Evolutionary conservation across 2,888 invertebrate genomes (phyloP).

Genomic region (Balanococcus diminutus): DNA sequence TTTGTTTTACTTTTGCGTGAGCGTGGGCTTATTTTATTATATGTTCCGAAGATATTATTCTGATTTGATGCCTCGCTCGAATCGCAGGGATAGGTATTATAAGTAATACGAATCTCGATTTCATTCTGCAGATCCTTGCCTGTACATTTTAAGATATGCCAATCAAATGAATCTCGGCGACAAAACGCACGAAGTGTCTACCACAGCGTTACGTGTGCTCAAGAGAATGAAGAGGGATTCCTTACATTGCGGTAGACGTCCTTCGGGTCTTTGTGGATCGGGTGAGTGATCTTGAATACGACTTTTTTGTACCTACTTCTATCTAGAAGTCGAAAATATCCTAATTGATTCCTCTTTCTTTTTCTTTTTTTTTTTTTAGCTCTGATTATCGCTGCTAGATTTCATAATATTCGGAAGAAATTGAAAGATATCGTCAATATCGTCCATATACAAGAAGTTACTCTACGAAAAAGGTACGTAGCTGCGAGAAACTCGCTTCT

Average conservation of each 20-base stretch:
- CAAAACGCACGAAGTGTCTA: constrained; percentile 92
- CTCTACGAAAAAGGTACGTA: constrained; percentile 75
- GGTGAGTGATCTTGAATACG: neutral
- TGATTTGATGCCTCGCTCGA: too few species aligned
- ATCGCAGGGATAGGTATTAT: too few species aligned
- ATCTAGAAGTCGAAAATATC: neutral
- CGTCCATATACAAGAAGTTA: constrained; percentile 94
- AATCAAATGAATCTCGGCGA: constrained; percentile 89
- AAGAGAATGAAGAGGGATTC: constrained; percentile 98
- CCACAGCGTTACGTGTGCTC: constrained; percentile 91
- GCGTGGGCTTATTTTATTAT: too few species aligned
- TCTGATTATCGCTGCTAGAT: constrained; percentile 87
- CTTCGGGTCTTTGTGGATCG: constrained; percentile 97
- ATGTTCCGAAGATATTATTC: too few species aligned
- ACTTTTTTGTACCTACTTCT: too few species aligned
- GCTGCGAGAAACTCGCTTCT: neutral
- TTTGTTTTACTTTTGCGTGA: too few species aligned
- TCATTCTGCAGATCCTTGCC: constrained; percentile 77
- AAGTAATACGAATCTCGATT: too few species aligned
- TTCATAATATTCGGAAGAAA: constrained; percentile 89
- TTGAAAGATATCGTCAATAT: constrained; percentile 88
- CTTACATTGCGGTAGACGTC: constrained; percentile 92
- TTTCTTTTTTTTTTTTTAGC: constrained; percentile 64
- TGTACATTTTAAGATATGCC: constrained; percentile 94
- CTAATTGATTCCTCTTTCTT: neutral